Evolutionary conservation across 1,140 invertebrate species (phyloP).

Genomic region (Sinonovacula constricta): DNA sequence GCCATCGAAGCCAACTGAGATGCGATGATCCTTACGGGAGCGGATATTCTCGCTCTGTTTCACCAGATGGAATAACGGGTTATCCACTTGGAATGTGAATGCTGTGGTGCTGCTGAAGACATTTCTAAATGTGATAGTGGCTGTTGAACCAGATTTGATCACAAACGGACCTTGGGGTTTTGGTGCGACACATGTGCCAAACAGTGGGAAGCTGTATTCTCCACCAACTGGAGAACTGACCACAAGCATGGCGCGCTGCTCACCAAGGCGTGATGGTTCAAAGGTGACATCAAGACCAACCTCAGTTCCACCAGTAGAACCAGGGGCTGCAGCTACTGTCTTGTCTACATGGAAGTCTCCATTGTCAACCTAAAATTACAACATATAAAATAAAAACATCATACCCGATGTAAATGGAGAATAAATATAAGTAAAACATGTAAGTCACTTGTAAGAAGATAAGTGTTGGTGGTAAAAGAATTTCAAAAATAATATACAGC

Average conservation of each 20-base stretch:
- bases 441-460: not conserved
- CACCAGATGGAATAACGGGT: conserved; percentile 76
- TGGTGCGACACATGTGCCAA: conserved; percentile 75
- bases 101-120: conserved; percentile 74
- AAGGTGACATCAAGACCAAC: conserved; percentile 77
- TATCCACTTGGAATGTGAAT: conserved; percentile 78
- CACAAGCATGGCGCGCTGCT: conserved; percentile 70
- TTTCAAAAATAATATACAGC: not conserved
- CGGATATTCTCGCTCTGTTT: conserved; percentile 77
- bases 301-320: conserved; percentile 75
- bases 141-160: conserved; percentile 75
- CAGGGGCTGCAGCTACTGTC: conserved; percentile 75
- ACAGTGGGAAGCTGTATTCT: conserved; percentile 77
- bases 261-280: conserved; percentile 77
- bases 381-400: conserved; percentile 21
- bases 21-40: conserved; percentile 75
- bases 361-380: conserved; percentile 75
- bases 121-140: conserved; percentile 77
- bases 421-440: too few species aligned
- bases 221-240: conserved; percentile 74
- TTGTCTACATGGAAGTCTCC: conserved; percentile 78
- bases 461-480: not conserved
- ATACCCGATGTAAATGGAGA: too few species aligned
- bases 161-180: conserved; percentile 79
- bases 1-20: conserved; percentile 78